Conservation (phyloP, 2,797 vertebrate species). For the Distichodus sexfasciatus region DNA sequence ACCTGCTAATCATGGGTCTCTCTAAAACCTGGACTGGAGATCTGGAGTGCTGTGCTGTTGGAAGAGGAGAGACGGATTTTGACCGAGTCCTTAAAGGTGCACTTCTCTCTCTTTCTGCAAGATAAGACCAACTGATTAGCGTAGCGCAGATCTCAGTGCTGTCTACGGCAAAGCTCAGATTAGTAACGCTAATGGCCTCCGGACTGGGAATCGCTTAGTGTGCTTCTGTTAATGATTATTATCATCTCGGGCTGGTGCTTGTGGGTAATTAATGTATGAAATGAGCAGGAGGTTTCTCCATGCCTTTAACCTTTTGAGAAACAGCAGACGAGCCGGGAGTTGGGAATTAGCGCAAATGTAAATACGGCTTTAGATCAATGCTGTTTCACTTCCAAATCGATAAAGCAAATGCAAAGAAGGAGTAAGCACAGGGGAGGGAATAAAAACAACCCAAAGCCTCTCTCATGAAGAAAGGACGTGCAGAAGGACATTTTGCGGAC, state of each 20-base stretch:
- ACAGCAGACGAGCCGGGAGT: not conserved
- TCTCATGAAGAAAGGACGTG: not conserved
- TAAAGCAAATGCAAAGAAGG: not conserved
- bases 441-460: not conserved
- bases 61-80: too few relatives aligned
- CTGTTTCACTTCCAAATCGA: constrained; percentile 1
- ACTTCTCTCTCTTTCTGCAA: constrained; percentile 50
- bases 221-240: constrained; percentile 37
- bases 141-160: constrained; percentile 46
- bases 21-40: too few relatives aligned
- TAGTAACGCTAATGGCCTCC: constrained; percentile 43
- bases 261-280: constrained; percentile 35
- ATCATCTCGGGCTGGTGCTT: constrained; percentile 21
- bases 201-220: constrained; percentile 19
- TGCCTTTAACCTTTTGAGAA: constrained; percentile 15
- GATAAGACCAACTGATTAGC: constrained; percentile 60
- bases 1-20: too few relatives aligned
- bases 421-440: not conserved
- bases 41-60: too few relatives aligned
- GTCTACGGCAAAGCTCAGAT: constrained; percentile 39
- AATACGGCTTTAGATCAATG: constrained; percentile 10
- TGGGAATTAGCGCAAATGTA: constrained; percentile 26
- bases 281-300: constrained; percentile 26
- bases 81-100: too few relatives aligned
- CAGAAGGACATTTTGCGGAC: constrained; percentile 15